phyloP scores from a whole-genome alignment of 1,140 invertebrate genomes.

The Papilio polyxenes region DNA sequence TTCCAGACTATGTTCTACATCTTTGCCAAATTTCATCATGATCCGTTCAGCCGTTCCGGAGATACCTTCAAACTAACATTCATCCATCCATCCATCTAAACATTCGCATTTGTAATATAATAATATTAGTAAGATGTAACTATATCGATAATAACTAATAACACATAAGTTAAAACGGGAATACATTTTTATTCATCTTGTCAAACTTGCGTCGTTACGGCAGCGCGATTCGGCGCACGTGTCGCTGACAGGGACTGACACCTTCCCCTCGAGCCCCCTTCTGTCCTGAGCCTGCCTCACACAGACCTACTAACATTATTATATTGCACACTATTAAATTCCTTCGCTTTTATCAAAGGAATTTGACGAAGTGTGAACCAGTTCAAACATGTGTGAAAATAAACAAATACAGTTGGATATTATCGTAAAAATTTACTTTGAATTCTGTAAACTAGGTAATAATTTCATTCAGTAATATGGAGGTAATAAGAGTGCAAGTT shows the following conservation, averaged over 20 bases:
- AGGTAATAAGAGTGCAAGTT: not conserved
- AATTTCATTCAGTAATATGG: not conserved
- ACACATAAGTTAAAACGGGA: not conserved
- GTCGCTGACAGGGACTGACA: not conserved
- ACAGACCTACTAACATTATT: conserved; percentile 8
- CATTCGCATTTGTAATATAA: too few species aligned
- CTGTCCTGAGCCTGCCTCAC: not conserved
- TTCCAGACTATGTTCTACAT: too few species aligned
- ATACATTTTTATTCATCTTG: conserved; percentile 28
- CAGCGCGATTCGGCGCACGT: conserved; percentile 20
- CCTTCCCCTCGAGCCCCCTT: too few species aligned
- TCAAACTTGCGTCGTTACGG: conserved; percentile 10
- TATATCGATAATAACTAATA: not conserved
- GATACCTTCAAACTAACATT: too few species aligned
- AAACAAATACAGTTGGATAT: not conserved
- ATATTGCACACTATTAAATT: conserved; percentile 25
- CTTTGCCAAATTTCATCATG: too few species aligned
- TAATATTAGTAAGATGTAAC: not conserved
- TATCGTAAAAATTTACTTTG: not conserved
- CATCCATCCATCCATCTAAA: too few species aligned
- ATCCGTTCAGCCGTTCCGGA: too few species aligned
- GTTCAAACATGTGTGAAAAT: too few species aligned
- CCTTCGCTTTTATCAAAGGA: not conserved
- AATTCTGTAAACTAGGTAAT: not conserved
- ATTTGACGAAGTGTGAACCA: not conserved